phyloP scores from a whole-genome alignment of 1,140 invertebrate species.

The Popillia japonica region DNA sequence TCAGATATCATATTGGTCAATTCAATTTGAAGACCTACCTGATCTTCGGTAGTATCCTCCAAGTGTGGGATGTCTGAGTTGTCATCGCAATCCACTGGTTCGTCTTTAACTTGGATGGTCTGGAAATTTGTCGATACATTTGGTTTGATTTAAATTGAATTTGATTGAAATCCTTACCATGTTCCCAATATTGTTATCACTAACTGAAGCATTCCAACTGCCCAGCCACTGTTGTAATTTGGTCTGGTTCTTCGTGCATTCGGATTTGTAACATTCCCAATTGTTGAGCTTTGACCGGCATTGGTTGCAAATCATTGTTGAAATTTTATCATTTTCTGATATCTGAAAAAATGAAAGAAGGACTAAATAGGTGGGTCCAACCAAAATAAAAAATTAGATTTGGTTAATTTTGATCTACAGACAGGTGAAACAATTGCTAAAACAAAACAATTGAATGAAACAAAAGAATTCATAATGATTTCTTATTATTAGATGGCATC shows the following conservation, averaged over 20 bases:
- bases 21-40: constrained; percentile 21
- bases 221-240: constrained; percentile 63
- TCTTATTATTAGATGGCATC: constrained; percentile 15
- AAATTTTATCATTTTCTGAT: constrained; percentile 64
- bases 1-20: not conserved
- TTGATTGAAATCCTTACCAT: constrained; percentile 44
- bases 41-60: constrained; percentile 18
- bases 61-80: not conserved
- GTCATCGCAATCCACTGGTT: constrained; percentile 45
- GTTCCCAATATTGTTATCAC: constrained; percentile 40
- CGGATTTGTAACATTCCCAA: constrained; percentile 65
- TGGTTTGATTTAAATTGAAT: constrained; percentile 5
- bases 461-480: not conserved
- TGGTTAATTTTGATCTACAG: not conserved
- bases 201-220: constrained; percentile 33
- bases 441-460: not conserved
- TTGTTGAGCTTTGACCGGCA: constrained; percentile 66
- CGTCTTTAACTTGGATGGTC: constrained; percentile 52
- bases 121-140: constrained; percentile 40
- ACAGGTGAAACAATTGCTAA: no score
- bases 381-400: not conserved
- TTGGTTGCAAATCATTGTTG: constrained; percentile 66
- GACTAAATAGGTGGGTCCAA: not conserved
- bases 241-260: constrained; percentile 65
- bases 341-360: constrained; percentile 61